Percentiles rank a stretch among this genome's conserved stretches.
These are phyloP conservation scores for Belgica antarctica DNA, from an alignment of 2,888 invertebrate genomes.

Conservation along the genomic window DNA sequence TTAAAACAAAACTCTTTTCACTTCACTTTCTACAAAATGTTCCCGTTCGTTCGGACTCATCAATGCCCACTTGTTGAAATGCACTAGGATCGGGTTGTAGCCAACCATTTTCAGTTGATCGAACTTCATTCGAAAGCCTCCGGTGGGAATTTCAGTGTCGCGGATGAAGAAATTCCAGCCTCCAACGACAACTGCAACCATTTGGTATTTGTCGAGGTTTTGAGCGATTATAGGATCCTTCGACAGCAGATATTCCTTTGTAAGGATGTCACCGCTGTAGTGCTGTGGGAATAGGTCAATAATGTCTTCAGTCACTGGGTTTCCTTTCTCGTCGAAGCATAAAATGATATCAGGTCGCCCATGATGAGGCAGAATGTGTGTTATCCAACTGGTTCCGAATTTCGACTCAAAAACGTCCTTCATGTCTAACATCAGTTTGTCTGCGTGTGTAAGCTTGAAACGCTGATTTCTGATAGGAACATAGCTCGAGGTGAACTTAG, in stretches of 20 bases:
- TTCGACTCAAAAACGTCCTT: conserved; percentile 56
- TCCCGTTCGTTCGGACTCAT: neutral
- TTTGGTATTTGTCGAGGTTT: conserved; percentile 47
- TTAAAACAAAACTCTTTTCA: neutral
- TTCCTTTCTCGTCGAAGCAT: conserved; percentile 59
- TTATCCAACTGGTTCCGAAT: conserved; percentile 57
- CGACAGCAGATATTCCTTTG: conserved; percentile 48
- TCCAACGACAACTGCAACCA: conserved; percentile 63
- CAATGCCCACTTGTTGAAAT: conserved; percentile 47
- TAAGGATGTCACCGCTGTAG: conserved; percentile 55
- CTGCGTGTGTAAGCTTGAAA: conserved; percentile 59
- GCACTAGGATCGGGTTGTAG: conserved; percentile 60
- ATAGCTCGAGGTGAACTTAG: conserved; percentile 62
- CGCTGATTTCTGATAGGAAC: conserved; percentile 58
- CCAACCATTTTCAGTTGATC: conserved; percentile 64
- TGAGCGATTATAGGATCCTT: conserved; percentile 46
- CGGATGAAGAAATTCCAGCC: conserved; percentile 63
- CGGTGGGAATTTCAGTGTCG: conserved; percentile 58
- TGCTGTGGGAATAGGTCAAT: conserved; percentile 56
- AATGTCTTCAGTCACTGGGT: conserved; percentile 56
- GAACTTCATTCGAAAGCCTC: conserved; percentile 62
- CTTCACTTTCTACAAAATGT: neutral
- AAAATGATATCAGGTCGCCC: conserved; percentile 63
- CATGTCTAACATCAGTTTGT: conserved; percentile 61
- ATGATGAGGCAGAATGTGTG: conserved; percentile 68